These are phyloP conservation scores for Bellardia bayeri DNA, from an alignment of 2,888 invertebrate species.

Conservation along the genomic window DNA sequence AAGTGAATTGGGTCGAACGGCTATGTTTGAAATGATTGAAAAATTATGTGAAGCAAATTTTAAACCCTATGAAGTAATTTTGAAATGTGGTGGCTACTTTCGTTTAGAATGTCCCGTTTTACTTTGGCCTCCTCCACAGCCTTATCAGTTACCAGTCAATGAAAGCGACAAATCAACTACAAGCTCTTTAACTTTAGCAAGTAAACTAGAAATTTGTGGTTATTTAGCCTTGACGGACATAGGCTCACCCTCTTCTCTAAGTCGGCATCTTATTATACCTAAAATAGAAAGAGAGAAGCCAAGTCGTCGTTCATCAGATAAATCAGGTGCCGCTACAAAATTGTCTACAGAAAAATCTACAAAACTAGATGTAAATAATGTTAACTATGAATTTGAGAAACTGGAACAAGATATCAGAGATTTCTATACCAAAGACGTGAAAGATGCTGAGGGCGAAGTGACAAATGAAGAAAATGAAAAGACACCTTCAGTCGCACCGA, in stretches of 20 bases:
- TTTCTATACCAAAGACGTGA: constrained; percentile 81
- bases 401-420: constrained; percentile 83
- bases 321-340: constrained; percentile 84
- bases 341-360: constrained; percentile 78
- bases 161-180: constrained; percentile 51
- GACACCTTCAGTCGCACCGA: neutral
- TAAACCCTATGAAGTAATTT: constrained; percentile 88
- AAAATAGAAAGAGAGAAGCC: constrained; percentile 85
- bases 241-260: constrained; percentile 95
- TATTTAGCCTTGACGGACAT: constrained; percentile 95
- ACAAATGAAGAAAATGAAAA: constrained; percentile 62
- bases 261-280: constrained; percentile 95
- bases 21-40: constrained; percentile 85
- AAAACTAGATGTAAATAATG: constrained; percentile 77
- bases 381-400: constrained; percentile 82
- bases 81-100: constrained; percentile 88
- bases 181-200: constrained; percentile 85
- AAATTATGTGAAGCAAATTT: constrained; percentile 90
- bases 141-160: constrained; percentile 70
- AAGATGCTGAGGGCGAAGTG: constrained; percentile 77
- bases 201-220: constrained; percentile 92
- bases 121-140: constrained; percentile 90
- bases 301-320: constrained; percentile 81
- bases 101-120: constrained; percentile 89
- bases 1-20: constrained; percentile 81